Evolutionary conservation across 2,888 invertebrate species (phyloP).

Genomic region (Helleia helle): DNA sequence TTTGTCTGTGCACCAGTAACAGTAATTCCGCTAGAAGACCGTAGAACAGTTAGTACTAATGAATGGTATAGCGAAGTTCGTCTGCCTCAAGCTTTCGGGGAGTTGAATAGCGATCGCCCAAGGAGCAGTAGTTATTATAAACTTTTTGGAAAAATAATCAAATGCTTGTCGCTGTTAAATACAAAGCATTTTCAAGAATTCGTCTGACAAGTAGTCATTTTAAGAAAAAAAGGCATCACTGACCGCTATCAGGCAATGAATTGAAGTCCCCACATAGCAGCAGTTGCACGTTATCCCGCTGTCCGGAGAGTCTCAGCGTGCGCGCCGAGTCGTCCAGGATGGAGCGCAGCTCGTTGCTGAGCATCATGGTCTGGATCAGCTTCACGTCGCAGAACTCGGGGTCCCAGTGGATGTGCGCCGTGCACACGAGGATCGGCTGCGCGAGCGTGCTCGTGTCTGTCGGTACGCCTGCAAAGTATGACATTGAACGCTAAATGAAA

Average conservation of each 20-base stretch:
- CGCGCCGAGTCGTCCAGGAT: constrained; percentile 91
- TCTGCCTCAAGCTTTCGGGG: too few species aligned
- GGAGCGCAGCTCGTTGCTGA: constrained; percentile 92
- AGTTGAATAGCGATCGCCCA: too few species aligned
- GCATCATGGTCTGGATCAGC: constrained; percentile 99
- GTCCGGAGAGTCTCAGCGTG: constrained; percentile 81
- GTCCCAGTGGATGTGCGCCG: constrained; percentile 99
- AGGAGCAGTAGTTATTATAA: too few species aligned
- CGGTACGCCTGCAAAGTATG: constrained; percentile 78
- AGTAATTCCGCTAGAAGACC: too few species aligned
- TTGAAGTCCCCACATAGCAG: constrained; percentile 98
- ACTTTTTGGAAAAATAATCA: too few species aligned
- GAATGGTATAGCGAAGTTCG: too few species aligned
- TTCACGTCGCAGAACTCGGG: constrained; percentile 99
- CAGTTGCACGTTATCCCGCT: constrained; percentile 89
- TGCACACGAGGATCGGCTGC: constrained; percentile 95
- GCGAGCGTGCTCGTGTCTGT: constrained; percentile 83
- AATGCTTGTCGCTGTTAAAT: too few species aligned
- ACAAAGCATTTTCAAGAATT: too few species aligned
- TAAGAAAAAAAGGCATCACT: constrained; percentile 22
- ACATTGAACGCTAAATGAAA: too few species aligned
- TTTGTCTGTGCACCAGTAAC: too few species aligned
- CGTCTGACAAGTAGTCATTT: too few species aligned
- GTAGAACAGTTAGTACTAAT: too few species aligned
- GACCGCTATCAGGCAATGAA: constrained; percentile 96